A percentile compares a stretch with the other conserved stretches of the same genome.
Conservation (phyloP, 1,140 invertebrate species). For the Platyscapa corneri region DNA sequence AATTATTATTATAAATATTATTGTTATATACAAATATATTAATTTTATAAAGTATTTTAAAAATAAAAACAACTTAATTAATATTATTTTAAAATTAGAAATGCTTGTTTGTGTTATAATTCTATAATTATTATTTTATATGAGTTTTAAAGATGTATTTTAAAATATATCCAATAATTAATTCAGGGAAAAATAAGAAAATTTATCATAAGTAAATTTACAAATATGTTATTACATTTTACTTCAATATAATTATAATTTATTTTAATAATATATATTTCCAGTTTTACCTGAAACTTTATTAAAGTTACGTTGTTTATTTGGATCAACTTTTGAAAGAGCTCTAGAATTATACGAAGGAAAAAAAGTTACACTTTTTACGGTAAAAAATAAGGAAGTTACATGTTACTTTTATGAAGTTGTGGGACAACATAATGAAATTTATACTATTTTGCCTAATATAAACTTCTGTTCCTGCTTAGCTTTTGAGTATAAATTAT, state of each 20-base stretch:
- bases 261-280: constrained; percentile 47
- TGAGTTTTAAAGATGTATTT: too few relatives aligned
- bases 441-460: constrained; percentile 77
- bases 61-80: too few relatives aligned
- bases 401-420: constrained; percentile 74
- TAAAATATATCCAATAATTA: too few relatives aligned
- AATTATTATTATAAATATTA: constrained; percentile 32
- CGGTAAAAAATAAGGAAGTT: constrained; percentile 63
- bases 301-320: constrained; percentile 75
- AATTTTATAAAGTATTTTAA: too few relatives aligned
- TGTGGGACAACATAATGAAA: constrained; percentile 74
- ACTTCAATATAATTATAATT: neutral
- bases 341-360: constrained; percentile 78
- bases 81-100: too few relatives aligned
- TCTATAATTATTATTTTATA: too few relatives aligned
- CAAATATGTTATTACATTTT: neutral
- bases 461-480: constrained; percentile 80
- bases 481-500: constrained; percentile 71
- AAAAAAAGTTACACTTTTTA: constrained; percentile 68
- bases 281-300: constrained; percentile 75
- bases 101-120: neutral
- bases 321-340: constrained; percentile 75
- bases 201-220: too few relatives aligned
- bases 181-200: too few relatives aligned
- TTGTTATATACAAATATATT: constrained; percentile 18